A percentile compares a stretch with the other conserved stretches of the same genome.
Evolutionary conservation across 2,888 invertebrate species (phyloP).

Genomic region (Sesamia inferens): DNA sequence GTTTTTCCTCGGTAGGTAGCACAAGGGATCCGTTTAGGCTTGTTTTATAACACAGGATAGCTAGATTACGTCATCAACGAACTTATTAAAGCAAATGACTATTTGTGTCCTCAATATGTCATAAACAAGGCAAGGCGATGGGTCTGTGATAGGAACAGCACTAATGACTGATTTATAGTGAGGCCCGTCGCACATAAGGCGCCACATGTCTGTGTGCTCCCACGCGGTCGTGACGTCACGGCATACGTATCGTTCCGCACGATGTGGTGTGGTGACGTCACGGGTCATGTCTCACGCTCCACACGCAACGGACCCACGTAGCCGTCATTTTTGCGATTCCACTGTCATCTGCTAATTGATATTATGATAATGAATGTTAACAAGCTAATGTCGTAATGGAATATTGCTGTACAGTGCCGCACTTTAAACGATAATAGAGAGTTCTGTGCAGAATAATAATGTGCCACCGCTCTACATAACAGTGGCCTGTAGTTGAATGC

Average conservation of each 20-base stretch:
- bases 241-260: neutral
- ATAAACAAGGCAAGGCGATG: constrained; percentile 9
- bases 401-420: constrained; percentile 1
- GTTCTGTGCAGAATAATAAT: neutral
- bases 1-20: no score
- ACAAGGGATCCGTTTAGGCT: neutral
- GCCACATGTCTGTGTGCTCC: constrained; percentile 27
- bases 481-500: no score
- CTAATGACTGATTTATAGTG: no score
- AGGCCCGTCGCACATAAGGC: neutral
- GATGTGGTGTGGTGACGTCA: neutral
- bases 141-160: neutral
- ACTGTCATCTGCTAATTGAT: constrained; percentile 5
- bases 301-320: neutral
- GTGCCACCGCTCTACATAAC: no score
- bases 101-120: neutral
- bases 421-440: constrained; percentile 8
- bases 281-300: neutral
- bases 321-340: neutral
- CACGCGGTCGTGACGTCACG: constrained; percentile 18
- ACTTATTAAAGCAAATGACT: neutral
- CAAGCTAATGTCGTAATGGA: constrained; percentile 13
- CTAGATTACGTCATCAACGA: neutral
- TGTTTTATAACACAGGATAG: neutral
- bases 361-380: constrained; percentile 2